These are phyloP conservation scores for Cryptoleucopteryx plumbea DNA, from an alignment of 2,113 vertebrate species.

Conservation along the genomic window DNA sequence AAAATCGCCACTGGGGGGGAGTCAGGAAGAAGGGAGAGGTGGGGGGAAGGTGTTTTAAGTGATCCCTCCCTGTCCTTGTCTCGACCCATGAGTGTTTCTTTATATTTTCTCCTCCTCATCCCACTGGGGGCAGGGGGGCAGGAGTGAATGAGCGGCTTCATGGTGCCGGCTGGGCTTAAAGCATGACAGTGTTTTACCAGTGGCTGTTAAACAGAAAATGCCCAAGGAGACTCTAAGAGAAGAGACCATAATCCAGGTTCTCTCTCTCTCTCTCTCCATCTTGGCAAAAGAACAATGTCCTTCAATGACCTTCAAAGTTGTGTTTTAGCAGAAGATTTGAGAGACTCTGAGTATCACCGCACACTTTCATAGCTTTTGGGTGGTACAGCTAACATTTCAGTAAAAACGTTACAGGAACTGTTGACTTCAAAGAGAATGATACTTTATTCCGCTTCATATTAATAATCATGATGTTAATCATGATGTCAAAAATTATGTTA, in stretches of 20 bases:
- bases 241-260: not conserved
- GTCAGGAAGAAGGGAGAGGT: too few species aligned
- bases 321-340: not conserved
- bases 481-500: not conserved
- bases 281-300: not conserved
- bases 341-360: not conserved
- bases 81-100: too few species aligned
- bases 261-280: not conserved
- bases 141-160: too few species aligned
- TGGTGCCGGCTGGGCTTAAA: too few species aligned
- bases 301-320: not conserved
- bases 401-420: not conserved
- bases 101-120: too few species aligned
- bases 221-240: not conserved
- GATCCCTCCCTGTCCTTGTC: too few species aligned
- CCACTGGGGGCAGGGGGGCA: too few species aligned
- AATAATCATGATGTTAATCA: not conserved
- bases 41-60: too few species aligned
- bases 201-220: not conserved
- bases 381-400: not conserved
- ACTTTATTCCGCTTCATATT: not conserved
- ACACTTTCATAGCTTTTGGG: not conserved
- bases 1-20: too few species aligned
- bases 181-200: not conserved
- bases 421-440: not conserved